Percentiles rank a stretch among this genome's conserved stretches.
Evolutionary conservation across 2,888 invertebrate species (phyloP).

Genomic region (Latheticus oryzae): DNA sequence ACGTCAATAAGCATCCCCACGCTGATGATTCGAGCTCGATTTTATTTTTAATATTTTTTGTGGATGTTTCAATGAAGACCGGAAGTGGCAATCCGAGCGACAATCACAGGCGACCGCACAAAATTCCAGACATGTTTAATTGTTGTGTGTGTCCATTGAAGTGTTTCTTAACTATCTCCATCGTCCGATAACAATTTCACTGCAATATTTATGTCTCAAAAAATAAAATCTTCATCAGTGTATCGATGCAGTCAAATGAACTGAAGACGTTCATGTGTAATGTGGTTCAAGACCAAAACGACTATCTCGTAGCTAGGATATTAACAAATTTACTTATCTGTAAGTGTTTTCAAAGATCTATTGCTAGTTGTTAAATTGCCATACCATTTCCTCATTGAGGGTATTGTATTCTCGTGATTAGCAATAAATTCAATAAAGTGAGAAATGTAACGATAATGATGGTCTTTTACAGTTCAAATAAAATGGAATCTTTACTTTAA

Average conservation of each 20-base stretch:
- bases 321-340: conserved; percentile 8
- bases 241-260: conserved; percentile 33
- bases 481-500: too few relatives aligned
- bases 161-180: conserved; percentile 55
- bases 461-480: too few relatives aligned
- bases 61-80: conserved; percentile 56
- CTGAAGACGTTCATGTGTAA: conserved; percentile 10
- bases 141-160: conserved; percentile 57
- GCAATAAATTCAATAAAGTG: conserved; percentile 24
- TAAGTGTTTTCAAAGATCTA: conserved; percentile 18
- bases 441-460: conserved; percentile 1
- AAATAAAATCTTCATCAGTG: conserved; percentile 4
- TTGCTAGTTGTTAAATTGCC: not conserved
- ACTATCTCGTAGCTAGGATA: conserved; percentile 7
- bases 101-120: conserved; percentile 61
- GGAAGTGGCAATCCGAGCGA: conserved; percentile 62
- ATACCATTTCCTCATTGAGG: conserved; percentile 15
- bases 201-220: conserved; percentile 33
- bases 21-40: conserved; percentile 58
- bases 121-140: conserved; percentile 53
- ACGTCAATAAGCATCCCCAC: conserved; percentile 63
- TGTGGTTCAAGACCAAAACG: conserved; percentile 11
- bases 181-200: conserved; percentile 46
- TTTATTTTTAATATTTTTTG: conserved; percentile 52
- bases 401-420: conserved; percentile 25